Evolutionary conservation across 2,888 invertebrate species (phyloP), one percentile per base, ranked within the genome.

Genomic region (Ormyrus rosae): DNA sequence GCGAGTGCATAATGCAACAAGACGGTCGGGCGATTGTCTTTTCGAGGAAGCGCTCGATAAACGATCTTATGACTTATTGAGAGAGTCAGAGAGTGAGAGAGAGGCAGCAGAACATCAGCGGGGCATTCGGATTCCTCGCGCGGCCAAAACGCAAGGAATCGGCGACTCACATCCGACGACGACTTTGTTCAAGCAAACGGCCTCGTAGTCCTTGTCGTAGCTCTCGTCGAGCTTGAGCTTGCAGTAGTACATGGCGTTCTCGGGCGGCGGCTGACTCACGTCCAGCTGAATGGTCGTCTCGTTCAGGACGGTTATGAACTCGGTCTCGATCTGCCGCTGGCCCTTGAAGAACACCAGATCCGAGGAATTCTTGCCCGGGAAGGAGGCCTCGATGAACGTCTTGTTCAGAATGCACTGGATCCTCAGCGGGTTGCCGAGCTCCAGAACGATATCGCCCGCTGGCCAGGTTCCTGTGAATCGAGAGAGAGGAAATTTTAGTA

Each of bases 381-480:
- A 90, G 45, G 91, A 88, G 0, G 89, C 88, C 65, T 91, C 89
- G 81, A 87, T 84, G 46, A 83, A 84, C 46, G 87, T 86, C 82
- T 92, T 91, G 85, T 92, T 91, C 65, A 95, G 91, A 80, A 93
- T 91, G 89, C 96, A 96, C 80, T 91, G 92, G 85, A 96, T 93
- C 86, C 93, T 92, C 85, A 96, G 89, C 2, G 94, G 92, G 45
- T 92, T 86, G 1, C 95, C 95, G 86, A 93, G 92, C 83, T 91
- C 91, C 72, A 95, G 88, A 74, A 91, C 88, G 79, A 94, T 92
- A 85, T 93, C 93, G 75, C 94, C 93, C 78, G 88, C 89, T 19
- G 95, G 94, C 87, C 85, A 87, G 34, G 90, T 91, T 82, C 86
- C 90, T 91, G 85, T 6, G 80, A 74, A 72, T 51, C 51, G 51